Percentiles rank a stretch among this genome's conserved stretches.
These are phyloP conservation scores for Eurystomus glaucurus DNA, from an alignment of 2,797 vertebrate genomes.

Conservation along the genomic window DNA sequence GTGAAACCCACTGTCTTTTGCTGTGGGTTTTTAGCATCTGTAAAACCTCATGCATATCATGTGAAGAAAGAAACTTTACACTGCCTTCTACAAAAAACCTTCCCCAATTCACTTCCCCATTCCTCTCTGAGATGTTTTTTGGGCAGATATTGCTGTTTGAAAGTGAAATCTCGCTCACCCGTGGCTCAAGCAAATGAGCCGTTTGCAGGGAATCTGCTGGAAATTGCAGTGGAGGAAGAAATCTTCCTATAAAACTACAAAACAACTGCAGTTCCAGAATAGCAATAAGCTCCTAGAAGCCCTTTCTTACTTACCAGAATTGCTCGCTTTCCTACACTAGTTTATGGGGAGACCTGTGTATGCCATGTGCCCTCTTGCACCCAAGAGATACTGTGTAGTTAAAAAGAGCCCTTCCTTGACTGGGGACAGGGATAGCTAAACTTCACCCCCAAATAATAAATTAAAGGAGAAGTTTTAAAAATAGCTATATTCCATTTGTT, in stretches of 20 bases:
- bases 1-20: neutral
- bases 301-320: neutral
- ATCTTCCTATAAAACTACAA: neutral
- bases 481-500: neutral
- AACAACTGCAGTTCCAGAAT: slow-evolving; percentile 43
- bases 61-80: neutral
- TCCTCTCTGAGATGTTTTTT: neutral
- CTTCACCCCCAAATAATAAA: neutral
- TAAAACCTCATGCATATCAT: neutral
- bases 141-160: neutral
- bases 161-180: neutral
- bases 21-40: neutral
- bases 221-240: slow-evolving; percentile 21
- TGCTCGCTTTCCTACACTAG: neutral
- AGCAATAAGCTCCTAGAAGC: neutral
- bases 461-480: neutral
- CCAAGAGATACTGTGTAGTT: neutral
- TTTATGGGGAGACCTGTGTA: neutral
- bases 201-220: neutral
- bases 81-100: neutral
- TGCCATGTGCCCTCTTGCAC: neutral
- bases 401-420: neutral
- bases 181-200: neutral
- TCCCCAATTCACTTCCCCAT: neutral
- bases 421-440: neutral